Base-by-base conservation (phyloP, 2,888 invertebrate species). In the Xylota sylvarum region DNA sequence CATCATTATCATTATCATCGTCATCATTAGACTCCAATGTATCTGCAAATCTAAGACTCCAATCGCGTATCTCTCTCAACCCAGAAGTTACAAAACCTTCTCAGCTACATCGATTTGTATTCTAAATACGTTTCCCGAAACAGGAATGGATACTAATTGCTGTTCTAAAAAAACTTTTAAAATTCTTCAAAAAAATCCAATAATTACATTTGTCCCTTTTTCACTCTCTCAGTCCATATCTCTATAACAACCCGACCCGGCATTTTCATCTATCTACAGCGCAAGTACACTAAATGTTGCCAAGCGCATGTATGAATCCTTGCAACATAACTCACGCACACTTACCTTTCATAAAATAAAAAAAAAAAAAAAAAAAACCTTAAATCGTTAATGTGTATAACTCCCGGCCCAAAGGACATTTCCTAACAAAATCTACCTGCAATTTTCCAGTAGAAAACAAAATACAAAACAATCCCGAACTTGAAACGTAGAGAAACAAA, bases 211-310 rank as follows among this genome's bases (percentile, higher is more conserved):
- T 58, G 4, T 17, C 17, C 10, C 35, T n/a, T 27, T 40, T 56
- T 30, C 9, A 30, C 30, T 10, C 55, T 17, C 7, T n/a, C 17
- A 32, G 10, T 12, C 43, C 32, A n/a, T 43, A 43, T 32, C 32
- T 43, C 19, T 30, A 10, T 2, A 12, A 40, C 43, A 35, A 19
- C 32, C 27, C 30, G 30, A 74, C 55, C 84, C 84, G 84, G 84
- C 84, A 76, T 80, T 76, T 80, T 62, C 14, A 10, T 1, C 32
- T 12, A 32, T 30, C 60, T 5, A 85, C 46, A 32, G 85, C 85
- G 85, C 85, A 85, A 40, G 85, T 77, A 48, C 70, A n/a, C 9
- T 3, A 55, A 55, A 81, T 81, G 81, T 72, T 77, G 70, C 76
- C 4, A 55, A 19, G 23, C n/a, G 48, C 50, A 52, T 43, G 67